Conservation (phyloP, 2,888 invertebrate genomes). For the Troilus luridus region DNA sequence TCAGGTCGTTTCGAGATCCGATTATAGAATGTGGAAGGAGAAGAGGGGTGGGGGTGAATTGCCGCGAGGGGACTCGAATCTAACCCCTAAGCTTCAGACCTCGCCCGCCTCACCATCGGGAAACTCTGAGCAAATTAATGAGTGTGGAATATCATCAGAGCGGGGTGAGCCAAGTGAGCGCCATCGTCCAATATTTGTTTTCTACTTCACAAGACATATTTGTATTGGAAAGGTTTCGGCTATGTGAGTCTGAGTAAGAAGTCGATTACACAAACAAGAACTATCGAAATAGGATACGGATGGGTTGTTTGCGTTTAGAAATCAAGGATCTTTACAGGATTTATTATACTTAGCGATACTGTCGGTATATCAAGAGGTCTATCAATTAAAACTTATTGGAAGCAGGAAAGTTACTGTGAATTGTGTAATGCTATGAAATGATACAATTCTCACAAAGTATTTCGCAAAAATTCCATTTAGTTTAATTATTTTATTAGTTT, state of each 20-base stretch:
- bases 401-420: too few relatives aligned
- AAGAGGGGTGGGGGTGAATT: neutral
- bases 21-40: neutral
- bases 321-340: neutral
- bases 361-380: too few relatives aligned
- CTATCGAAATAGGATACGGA: neutral
- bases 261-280: neutral
- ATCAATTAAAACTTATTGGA: too few relatives aligned
- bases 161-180: too few relatives aligned
- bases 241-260: neutral
- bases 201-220: neutral
- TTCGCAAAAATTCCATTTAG: too few relatives aligned
- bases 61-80: neutral
- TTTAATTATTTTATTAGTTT: too few relatives aligned
- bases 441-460: too few relatives aligned
- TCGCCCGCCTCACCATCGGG: neutral
- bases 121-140: constrained; percentile 4
- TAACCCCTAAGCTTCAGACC: neutral
- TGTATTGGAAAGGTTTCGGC: neutral
- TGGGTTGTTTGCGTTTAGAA: neutral
- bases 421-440: too few relatives aligned
- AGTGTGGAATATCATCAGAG: neutral
- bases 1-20: neutral
- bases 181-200: neutral
- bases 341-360: neutral